Percentiles rank a stretch among this genome's conserved stretches.
Conservation (phyloP, 1,140 invertebrate genomes). For the Anastatus disparis region DNA sequence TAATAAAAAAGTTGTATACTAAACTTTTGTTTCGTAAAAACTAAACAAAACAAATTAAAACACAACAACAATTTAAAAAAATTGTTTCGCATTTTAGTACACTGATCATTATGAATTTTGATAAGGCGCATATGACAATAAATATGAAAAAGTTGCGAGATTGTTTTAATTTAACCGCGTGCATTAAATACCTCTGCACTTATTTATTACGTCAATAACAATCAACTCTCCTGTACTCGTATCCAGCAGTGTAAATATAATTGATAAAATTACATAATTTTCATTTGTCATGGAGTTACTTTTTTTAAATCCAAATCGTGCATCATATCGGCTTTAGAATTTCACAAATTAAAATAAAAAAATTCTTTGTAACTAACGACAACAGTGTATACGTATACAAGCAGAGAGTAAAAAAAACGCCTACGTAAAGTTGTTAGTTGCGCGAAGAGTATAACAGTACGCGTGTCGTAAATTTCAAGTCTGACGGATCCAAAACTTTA, state of each 20-base stretch:
- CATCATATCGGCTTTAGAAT: slow-evolving; percentile 31
- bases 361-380: slow-evolving; percentile 14
- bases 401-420: slow-evolving; percentile 31
- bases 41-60: too few relatives aligned
- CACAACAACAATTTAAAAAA: too few relatives aligned
- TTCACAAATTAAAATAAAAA: background rate
- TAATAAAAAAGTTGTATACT: too few relatives aligned
- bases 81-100: too few relatives aligned
- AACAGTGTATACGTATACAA: slow-evolving; percentile 15
- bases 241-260: background rate
- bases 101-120: too few relatives aligned
- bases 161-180: background rate
- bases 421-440: slow-evolving; percentile 37
- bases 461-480: slow-evolving; percentile 35
- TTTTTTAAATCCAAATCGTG: too few relatives aligned
- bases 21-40: too few relatives aligned
- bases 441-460: slow-evolving; percentile 10
- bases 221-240: background rate
- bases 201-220: slow-evolving; percentile 12
- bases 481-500: slow-evolving; percentile 40
- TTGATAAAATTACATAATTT: background rate
- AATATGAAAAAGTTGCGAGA: too few relatives aligned
- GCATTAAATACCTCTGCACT: background rate
- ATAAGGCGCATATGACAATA: too few relatives aligned
- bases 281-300: too few relatives aligned